Evolutionary conservation across 1,140 invertebrate species (phyloP).

Genomic region (Elymnias hypermnestra): DNA sequence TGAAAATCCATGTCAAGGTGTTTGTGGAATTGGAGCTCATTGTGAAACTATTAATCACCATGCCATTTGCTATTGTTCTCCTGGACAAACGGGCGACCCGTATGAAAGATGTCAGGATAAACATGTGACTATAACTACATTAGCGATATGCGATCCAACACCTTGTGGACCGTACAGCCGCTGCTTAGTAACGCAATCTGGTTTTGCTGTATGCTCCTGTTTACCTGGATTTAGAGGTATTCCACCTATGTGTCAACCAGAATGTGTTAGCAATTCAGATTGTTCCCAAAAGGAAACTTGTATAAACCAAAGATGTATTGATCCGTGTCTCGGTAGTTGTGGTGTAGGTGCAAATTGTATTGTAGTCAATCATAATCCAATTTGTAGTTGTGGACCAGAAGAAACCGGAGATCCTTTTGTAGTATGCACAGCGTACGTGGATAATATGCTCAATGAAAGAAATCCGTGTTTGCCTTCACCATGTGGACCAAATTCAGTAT

Average conservation of each 20-base stretch:
- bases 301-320: constrained; percentile 85
- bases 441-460: constrained; percentile 60
- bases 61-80: constrained; percentile 86
- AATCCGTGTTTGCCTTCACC: constrained; percentile 88
- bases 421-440: constrained; percentile 78
- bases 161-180: constrained; percentile 88
- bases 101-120: constrained; percentile 83
- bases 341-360: constrained; percentile 84
- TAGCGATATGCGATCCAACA: constrained; percentile 82
- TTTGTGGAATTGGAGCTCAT: constrained; percentile 85
- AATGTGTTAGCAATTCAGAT: constrained; percentile 88
- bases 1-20: constrained; percentile 84
- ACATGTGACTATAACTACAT: constrained; percentile 53
- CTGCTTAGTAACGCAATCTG: constrained; percentile 82
- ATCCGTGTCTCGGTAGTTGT: constrained; percentile 88
- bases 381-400: constrained; percentile 85
- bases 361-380: constrained; percentile 88
- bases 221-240: constrained; percentile 86
- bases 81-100: constrained; percentile 85
- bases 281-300: constrained; percentile 86
- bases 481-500: constrained; percentile 90
- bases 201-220: constrained; percentile 87
- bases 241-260: constrained; percentile 87
- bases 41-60: constrained; percentile 87
- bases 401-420: constrained; percentile 88